Base-by-base conservation (phyloP, 2,888 invertebrate species). In the Cecidostiba fungosa region DNA sequence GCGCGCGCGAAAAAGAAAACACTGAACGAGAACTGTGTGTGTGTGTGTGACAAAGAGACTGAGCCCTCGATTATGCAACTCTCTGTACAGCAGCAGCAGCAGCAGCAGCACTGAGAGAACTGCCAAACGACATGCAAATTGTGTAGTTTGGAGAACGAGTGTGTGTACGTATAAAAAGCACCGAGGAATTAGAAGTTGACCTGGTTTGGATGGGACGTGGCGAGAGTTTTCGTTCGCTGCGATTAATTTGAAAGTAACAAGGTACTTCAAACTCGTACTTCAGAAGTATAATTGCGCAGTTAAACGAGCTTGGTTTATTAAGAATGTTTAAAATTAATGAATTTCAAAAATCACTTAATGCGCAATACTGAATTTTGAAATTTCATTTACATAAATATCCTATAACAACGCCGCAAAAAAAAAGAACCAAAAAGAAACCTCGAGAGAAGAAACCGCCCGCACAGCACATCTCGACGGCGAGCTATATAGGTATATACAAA, bases 41-140 rank as follows among this genome's bases (percentile, higher is more conserved):
- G 19, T 16, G 16, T 50, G n/a, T n/a, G 80, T 36, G 72, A 80
- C 80, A 80, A 80, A 72, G 72, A 54, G 72, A 80, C 50, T 29
- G 72, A 70, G 50, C 29, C 50, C 70, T 47, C 23, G 80, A 54
- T 80, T 80, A 59, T 26, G 80, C 54, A 80, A 80, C 39, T 47
- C 16, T 26, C 2, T 47, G 47, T 36, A 5, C 54, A 19, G 54
- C n/a, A 19, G 54, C 6, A 54, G 19, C 54, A 5, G 50, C 50
- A 14, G 50, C 5, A 54, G n/a, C n/a, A 47, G 19, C 19, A 50
- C 50, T 19, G 50, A n/a, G 54, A 59, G 54, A 8, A 32, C 59
- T 32, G 23, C 82, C 54, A 70, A 62, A 39, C 54, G 23, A 77
- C 54, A 70, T 82, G 82, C 76, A 82, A 82, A 82, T 82, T 59